Evolutionary conservation across 2,113 vertebrate genomes (phyloP), one percentile per base, ranked within the genome.

Genomic region (Aspidoscelis tigris): DNA sequence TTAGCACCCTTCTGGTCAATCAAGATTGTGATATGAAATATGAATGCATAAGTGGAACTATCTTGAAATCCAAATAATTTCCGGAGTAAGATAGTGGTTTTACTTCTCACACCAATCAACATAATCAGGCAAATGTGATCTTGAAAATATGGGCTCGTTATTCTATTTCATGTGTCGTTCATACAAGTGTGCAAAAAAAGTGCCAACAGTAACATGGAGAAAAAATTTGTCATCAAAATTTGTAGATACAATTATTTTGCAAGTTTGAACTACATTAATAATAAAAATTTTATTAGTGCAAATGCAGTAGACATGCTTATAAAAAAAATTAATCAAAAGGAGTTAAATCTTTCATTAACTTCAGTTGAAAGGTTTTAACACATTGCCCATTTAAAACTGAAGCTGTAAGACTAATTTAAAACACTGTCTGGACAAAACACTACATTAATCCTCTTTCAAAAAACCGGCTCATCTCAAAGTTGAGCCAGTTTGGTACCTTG

Each of bases 361-460:
- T 78, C 85, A n/a, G 73, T 70, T 87, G 84, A 81, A 22, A 85
- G 81, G 16, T 33, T 81, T 83, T 58, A 79, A 74, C 64, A 11
- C 10, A 55, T 33, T 68, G 43, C 0, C 61, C 55, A 73, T 16
- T 44, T 71, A 41, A 73, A 78, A 58, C 64, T 84, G 68, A 71
- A 78, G 70, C 39, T 11, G 26, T 76, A 76, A 58, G 12, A 3
- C 33, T 44, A 55, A 55, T 73, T 66, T 44, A 72, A 18, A 74
- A 20, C 8, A n/a, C 26, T 73, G 8, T n/a, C 39, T 65, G 43
- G n/a, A 41, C 43, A 76, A 79, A 73, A 43, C 61, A 5, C 69
- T 43, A 65, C 68, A 70, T 64, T 50, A 26, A 41, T 18, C 24
- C 20, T 50, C 26, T 43, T 11, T 24, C n/a, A 70, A 24, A 84